Base-by-base conservation (phyloP, 2,797 vertebrate species). In the Ctenopoma kingsleyae region DNA sequence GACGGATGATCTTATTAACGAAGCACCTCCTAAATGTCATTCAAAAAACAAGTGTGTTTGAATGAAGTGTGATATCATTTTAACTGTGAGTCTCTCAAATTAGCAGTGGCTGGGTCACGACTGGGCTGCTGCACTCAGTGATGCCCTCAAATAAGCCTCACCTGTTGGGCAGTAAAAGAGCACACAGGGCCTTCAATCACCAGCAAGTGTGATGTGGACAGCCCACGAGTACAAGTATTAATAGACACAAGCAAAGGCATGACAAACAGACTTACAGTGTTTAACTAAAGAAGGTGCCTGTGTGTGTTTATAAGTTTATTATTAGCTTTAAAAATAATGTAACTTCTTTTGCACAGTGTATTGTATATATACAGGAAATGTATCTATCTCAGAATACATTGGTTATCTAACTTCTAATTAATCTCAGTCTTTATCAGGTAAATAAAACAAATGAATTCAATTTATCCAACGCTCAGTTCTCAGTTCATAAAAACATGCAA, bases 51-150 rank as follows among this genome's bases (percentile, higher is more conserved):
- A 85, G 67, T 69, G 84, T 59, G 67, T 78, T 90, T 91, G 87
- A 90, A 88, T 90, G 81, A 89, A 88, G 80, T 12, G 76, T 80
- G 90, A 90, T 89, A 90, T 87, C 80, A 84, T 87, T 91, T 88
- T 87, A 90, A 91, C 87, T 81, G 83, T 83, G 85, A 75, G 76
- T 77, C 84, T 78, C 86, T 89, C 74, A 73, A 88, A 91, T 91
- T 90, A 90, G 91, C 85, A 83, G 78, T 17, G 72, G 74, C 73
- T 9, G 63, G 84, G 84, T 92, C 83, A 78, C 7, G 78, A 76
- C 81, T 76, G 81, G 74, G 71, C 69, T 53, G 67, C 74, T 61
- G 82, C 86, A 85, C 84, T 82, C 77, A 64, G 61, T 50, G 22
- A 78, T 77, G 81, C 73, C 82, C 73, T 85, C 84, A 87, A 90